These are phyloP conservation scores for Parnassius smintheus DNA, from an alignment of 2,888 invertebrate species.

Conservation along the genomic window DNA sequence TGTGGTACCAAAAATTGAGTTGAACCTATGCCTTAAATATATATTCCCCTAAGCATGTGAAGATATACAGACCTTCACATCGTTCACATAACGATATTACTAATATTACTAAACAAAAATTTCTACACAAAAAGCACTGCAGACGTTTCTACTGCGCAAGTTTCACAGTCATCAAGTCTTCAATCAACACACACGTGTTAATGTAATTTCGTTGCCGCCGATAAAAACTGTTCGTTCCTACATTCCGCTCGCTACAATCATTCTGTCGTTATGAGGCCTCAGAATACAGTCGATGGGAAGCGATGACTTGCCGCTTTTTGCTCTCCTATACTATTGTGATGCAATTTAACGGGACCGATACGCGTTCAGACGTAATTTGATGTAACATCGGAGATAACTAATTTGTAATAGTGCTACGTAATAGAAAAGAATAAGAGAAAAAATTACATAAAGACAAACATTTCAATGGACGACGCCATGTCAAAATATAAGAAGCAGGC, in stretches of 20 bases:
- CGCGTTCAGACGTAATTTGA: constrained; percentile 48
- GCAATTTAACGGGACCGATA: constrained; percentile 48
- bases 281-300: constrained; percentile 28
- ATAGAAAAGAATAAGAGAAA: constrained; percentile 51
- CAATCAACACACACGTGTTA: constrained; percentile 24
- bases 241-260: constrained; percentile 24
- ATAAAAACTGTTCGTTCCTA: constrained; percentile 18
- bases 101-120: too few species aligned
- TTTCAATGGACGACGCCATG: background rate
- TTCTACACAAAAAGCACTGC: too few species aligned
- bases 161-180: constrained; percentile 5
- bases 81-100: too few species aligned
- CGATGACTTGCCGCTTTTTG: constrained; percentile 55
- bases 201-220: constrained; percentile 22
- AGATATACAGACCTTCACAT: too few species aligned
- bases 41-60: too few species aligned
- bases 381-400: constrained; percentile 60
- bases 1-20: too few species aligned
- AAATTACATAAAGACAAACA: constrained; percentile 33
- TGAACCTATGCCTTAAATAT: too few species aligned
- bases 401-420: constrained; percentile 61
- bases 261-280: constrained; percentile 24
- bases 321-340: constrained; percentile 48
- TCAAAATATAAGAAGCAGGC: background rate
- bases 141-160: too few species aligned